A percentile compares a stretch with the other conserved stretches of the same genome.
Conservation (phyloP, 1,140 invertebrate species). For the Melanaphis sacchari region DNA sequence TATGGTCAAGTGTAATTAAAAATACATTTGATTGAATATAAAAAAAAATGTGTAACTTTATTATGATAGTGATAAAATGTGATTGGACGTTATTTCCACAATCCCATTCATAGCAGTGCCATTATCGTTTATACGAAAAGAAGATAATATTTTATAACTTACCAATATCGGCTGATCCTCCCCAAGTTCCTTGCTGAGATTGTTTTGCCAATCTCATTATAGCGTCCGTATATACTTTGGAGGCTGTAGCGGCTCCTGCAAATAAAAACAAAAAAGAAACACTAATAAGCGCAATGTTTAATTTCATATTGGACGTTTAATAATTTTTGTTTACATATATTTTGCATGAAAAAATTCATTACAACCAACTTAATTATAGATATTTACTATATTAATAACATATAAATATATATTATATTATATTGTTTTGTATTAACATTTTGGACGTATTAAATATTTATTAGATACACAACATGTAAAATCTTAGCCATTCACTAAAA, state of each 20-base stretch:
- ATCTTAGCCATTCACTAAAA: neutral
- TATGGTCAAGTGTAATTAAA: neutral
- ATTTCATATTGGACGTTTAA: neutral
- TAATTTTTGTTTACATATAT: neutral
- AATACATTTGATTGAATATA: neutral
- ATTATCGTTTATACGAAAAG: neutral
- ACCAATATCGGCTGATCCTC: constrained; percentile 89
- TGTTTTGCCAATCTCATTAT: constrained; percentile 84
- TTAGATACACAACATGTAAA: neutral
- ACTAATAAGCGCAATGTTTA: neutral
- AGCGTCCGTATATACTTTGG: constrained; percentile 84
- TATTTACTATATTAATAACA: neutral
- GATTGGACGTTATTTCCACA: neutral
- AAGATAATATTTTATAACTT: constrained; percentile 64
- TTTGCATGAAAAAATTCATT: neutral
- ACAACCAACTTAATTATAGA: neutral
- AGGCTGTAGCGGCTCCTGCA: constrained; percentile 85
- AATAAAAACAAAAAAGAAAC: constrained; percentile 23
- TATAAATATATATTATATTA: neutral
- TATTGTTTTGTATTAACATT: neutral
- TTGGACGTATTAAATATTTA: neutral
- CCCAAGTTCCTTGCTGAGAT: constrained; percentile 86
- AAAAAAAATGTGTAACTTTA: neutral
- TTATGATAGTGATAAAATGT: neutral
- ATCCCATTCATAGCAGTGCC: neutral